These are phyloP conservation scores for Leptinotarsa peninsularis DNA, from an alignment of 2,888 invertebrate genomes.

Conservation along the genomic window DNA sequence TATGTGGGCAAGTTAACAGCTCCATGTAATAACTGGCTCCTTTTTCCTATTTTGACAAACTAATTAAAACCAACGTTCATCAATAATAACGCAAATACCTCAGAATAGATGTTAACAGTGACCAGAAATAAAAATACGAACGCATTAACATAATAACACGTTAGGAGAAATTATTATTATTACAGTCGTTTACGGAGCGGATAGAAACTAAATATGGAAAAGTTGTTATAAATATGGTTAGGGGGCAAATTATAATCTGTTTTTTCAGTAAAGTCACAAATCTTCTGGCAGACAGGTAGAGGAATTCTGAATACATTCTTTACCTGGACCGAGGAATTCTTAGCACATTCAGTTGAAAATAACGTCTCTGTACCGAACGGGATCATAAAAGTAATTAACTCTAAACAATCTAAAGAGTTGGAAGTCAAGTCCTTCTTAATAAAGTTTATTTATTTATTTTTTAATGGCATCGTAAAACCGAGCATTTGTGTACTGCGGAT, in stretches of 20 bases:
- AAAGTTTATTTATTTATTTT: constrained; percentile 21
- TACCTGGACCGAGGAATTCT: constrained; percentile 1
- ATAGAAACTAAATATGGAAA: constrained; percentile 11
- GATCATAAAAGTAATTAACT: constrained; percentile 12
- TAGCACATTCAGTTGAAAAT: neutral
- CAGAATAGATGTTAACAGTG: neutral
- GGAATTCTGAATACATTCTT: constrained; percentile 6
- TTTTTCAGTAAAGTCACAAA: constrained; percentile 13
- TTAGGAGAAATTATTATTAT: constrained; percentile 18
- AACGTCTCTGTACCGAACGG: constrained; percentile 14
- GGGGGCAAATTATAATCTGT: constrained; percentile 15
- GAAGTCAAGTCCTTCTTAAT: constrained; percentile 16
- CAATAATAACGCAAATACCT: constrained; percentile 5
- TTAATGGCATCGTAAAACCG: constrained; percentile 13
- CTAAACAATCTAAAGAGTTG: constrained; percentile 20
- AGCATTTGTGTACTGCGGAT: neutral
- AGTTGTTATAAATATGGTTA: constrained; percentile 19
- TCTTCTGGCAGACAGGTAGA: constrained; percentile 9
- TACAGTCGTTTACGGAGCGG: constrained; percentile 18
- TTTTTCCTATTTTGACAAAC: constrained; percentile 14
- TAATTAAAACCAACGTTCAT: neutral
- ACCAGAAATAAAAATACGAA: constrained; percentile 9
- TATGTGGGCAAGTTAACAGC: constrained; percentile 1
- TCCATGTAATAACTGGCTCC: neutral
- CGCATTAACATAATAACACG: constrained; percentile 6